These are phyloP conservation scores for Coptodon rendalli DNA, from an alignment of 2,113 vertebrate species.

Conservation along the genomic window DNA sequence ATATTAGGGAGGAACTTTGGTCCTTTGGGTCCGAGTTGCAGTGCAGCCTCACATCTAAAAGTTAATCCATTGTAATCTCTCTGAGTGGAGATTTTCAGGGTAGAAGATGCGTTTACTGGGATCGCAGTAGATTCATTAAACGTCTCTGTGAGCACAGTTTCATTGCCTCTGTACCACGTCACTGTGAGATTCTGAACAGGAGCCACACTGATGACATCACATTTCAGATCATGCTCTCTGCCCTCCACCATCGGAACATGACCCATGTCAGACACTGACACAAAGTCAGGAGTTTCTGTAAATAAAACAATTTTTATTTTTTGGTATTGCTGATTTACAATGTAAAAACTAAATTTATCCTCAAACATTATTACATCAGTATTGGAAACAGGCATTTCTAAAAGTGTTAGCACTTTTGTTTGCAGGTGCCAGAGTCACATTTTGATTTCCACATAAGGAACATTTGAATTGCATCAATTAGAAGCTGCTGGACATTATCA, in stretches of 20 bases:
- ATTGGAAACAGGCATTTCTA: not conserved
- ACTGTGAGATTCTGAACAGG: not conserved
- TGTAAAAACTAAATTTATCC: not conserved
- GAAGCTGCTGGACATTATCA: not conserved
- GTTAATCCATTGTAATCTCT: not conserved
- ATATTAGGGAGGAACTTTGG: not conserved
- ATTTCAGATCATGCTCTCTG: not conserved
- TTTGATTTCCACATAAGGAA: not conserved
- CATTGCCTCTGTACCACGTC: not conserved
- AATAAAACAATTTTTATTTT: not conserved
- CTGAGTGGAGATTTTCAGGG: not conserved
- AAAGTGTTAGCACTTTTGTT: not conserved
- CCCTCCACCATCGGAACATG: not conserved
- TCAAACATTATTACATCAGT: not conserved
- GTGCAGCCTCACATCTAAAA: constrained; percentile 41
- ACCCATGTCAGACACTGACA: not conserved
- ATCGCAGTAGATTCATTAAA: accelerated
- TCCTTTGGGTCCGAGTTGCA: constrained; percentile 32
- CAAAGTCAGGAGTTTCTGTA: constrained; percentile 37
- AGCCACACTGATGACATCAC: not conserved
- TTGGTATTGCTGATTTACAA: not conserved
- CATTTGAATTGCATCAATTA: not conserved
- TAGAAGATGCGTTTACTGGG: accelerated
- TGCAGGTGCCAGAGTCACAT: not conserved
- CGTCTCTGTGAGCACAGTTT: accelerated